A percentile compares a stretch with the other conserved stretches of the same genome.
Conservation (phyloP, 2,113 vertebrate genomes). For the Melanerpes aurifrons region DNA sequence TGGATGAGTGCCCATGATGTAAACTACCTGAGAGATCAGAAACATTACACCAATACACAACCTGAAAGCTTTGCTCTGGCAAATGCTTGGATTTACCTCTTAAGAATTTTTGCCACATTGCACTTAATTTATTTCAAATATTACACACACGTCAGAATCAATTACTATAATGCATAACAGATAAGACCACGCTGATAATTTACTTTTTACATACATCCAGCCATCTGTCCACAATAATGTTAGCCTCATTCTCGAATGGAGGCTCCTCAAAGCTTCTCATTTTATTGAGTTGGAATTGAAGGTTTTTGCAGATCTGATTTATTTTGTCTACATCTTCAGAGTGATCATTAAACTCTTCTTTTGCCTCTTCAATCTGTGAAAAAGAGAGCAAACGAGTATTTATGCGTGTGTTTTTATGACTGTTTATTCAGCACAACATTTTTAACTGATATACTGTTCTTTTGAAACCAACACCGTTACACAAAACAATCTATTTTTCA, state of each 20-base stretch:
- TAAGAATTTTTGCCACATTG: slow-evolving; percentile 10
- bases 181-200: slow-evolving; percentile 62
- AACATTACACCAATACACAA: not conserved
- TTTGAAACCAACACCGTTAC: not conserved
- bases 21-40: not conserved
- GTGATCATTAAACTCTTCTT: slow-evolving; percentile 84
- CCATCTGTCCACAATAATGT: slow-evolving; percentile 91
- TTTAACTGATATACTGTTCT: not conserved
- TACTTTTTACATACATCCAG: slow-evolving; percentile 87
- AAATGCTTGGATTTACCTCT: slow-evolving; percentile 47
- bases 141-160: slow-evolving; percentile 27
- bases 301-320: slow-evolving; percentile 86
- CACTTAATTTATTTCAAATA: slow-evolving; percentile 60
- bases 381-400: slow-evolving; percentile 9
- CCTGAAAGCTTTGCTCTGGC: not conserved
- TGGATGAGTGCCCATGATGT: not conserved
- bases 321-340: slow-evolving; percentile 85
- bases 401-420: not conserved
- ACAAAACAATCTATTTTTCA: not conserved
- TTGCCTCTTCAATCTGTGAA: slow-evolving; percentile 83
- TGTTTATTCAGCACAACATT: not conserved
- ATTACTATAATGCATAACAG: slow-evolving; percentile 63
- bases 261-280: slow-evolving; percentile 88
- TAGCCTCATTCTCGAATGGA: slow-evolving; percentile 88
- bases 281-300: slow-evolving; percentile 91